Evolutionary conservation across 2,888 invertebrate genomes (phyloP).

Genomic region (Drosophila monieri): DNA sequence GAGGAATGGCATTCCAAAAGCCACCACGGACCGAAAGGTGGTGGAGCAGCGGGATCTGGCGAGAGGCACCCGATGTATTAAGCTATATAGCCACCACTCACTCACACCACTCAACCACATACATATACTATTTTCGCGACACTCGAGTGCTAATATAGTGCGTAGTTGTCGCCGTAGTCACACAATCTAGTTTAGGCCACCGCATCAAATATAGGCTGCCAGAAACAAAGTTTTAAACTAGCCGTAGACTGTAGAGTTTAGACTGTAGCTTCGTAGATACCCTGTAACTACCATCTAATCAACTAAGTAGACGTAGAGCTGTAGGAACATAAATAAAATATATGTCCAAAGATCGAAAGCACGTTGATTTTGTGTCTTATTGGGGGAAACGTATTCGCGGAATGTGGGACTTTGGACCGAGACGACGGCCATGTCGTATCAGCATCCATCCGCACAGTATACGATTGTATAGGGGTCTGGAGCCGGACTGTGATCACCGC

Average conservation of each 20-base stretch:
- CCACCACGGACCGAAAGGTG: background rate
- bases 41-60: conserved; percentile 3
- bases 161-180: conserved; percentile 30
- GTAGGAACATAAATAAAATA: conserved; percentile 25
- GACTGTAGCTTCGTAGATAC: conserved; percentile 15
- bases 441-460: conserved; percentile 10
- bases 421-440: conserved; percentile 11
- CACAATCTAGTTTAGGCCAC: conserved; percentile 32
- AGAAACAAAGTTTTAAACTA: conserved; percentile 39
- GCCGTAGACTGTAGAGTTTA: conserved; percentile 11
- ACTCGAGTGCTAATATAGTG: conserved; percentile 53
- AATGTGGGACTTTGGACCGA: conserved; percentile 42
- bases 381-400: conserved; percentile 22
- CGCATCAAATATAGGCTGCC: conserved; percentile 25
- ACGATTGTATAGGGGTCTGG: conserved; percentile 4
- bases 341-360: conserved; percentile 31
- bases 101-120: background rate
- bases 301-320: conserved; percentile 7
- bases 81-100: conserved; percentile 31
- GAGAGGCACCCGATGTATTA: conserved; percentile 39
- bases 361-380: background rate
- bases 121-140: conserved; percentile 3
- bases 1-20: conserved; percentile 19
- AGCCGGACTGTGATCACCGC: conserved; percentile 17
- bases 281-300: background rate